Conservation (phyloP, 2,888 invertebrate species). For the Cheilosia variabilis region DNA sequence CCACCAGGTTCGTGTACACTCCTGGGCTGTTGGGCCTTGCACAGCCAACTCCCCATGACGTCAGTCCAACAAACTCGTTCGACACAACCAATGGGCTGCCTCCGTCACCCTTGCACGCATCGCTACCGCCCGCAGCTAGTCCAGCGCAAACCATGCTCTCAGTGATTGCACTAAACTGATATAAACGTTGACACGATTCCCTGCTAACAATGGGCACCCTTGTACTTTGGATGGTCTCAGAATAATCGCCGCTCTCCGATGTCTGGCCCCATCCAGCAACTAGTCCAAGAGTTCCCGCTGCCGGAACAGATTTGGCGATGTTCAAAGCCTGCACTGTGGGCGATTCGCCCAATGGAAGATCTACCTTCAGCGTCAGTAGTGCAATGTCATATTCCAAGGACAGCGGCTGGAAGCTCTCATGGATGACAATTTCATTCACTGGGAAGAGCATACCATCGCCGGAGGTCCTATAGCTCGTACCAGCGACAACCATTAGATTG, state of each 20-base stretch:
- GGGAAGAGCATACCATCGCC: constrained; percentile 79
- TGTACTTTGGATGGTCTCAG: constrained; percentile 20
- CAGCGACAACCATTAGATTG: constrained; percentile 76
- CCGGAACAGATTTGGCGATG: constrained; percentile 76
- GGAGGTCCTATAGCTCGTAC: constrained; percentile 78
- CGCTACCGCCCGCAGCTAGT: constrained; percentile 35
- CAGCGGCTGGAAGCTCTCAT: constrained; percentile 76
- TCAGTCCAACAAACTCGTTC: constrained; percentile 71
- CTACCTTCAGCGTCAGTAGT: constrained; percentile 84
- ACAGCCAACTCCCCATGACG: constrained; percentile 76
- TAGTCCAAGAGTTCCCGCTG: constrained; percentile 77
- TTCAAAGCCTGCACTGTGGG: constrained; percentile 81
- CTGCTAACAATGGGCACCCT: constrained; percentile 27
- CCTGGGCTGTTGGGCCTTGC: constrained; percentile 72
- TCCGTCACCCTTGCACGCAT: constrained; percentile 75
- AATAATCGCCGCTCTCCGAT: constrained; percentile 28
- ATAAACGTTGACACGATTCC: constrained; percentile 22
- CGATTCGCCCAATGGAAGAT: constrained; percentile 82
- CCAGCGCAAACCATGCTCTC: constrained; percentile 72
- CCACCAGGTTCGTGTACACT: constrained; percentile 75
- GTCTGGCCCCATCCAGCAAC: constrained; percentile 81
- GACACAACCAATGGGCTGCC: constrained; percentile 74
- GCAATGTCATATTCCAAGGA: constrained; percentile 81
- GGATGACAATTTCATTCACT: constrained; percentile 77
- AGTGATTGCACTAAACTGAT: constrained; percentile 30